phyloP scores from a whole-genome alignment of 2,888 invertebrate species.

The Vannuccia rotundouncinata region DNA sequence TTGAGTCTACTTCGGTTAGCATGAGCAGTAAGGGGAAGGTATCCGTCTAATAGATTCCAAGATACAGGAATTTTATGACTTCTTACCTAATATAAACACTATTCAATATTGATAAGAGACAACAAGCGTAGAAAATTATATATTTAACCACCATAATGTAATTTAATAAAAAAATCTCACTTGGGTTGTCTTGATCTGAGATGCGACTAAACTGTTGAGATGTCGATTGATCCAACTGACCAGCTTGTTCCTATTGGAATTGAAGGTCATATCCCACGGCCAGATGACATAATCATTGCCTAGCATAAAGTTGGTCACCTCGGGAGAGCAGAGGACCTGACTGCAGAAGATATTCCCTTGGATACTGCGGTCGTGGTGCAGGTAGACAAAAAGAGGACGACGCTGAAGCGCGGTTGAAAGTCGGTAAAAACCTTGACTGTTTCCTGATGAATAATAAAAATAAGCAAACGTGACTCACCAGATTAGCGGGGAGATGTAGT shows the following conservation, averaged over 20 bases:
- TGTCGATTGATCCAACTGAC: conserved; percentile 28
- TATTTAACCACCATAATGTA: too few species aligned
- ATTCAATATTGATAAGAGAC: too few species aligned
- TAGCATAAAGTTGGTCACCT: conserved; percentile 77
- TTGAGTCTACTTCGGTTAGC: neutral
- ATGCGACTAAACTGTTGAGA: conserved; percentile 9
- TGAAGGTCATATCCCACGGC: conserved; percentile 85
- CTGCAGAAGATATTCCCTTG: conserved; percentile 94
- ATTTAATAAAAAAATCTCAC: too few species aligned
- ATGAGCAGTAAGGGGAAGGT: neutral
- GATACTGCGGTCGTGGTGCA: conserved; percentile 91
- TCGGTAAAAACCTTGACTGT: too few species aligned
- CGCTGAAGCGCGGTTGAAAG: too few species aligned
- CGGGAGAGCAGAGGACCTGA: conserved; percentile 81
- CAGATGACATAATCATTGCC: conserved; percentile 78
- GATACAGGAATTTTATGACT: too few species aligned
- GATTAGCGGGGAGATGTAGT: conserved; percentile 77
- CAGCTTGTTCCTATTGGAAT: conserved; percentile 8
- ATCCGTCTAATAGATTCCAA: neutral
- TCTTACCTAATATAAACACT: too few species aligned
- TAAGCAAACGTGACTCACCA: too few species aligned
- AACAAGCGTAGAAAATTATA: too few species aligned
- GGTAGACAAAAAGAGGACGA: conserved; percentile 82
- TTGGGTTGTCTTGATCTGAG: neutral
- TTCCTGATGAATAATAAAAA: too few species aligned